Base-by-base conservation (phyloP, 2,113 vertebrate species). In the Stegastes partitus region DNA sequence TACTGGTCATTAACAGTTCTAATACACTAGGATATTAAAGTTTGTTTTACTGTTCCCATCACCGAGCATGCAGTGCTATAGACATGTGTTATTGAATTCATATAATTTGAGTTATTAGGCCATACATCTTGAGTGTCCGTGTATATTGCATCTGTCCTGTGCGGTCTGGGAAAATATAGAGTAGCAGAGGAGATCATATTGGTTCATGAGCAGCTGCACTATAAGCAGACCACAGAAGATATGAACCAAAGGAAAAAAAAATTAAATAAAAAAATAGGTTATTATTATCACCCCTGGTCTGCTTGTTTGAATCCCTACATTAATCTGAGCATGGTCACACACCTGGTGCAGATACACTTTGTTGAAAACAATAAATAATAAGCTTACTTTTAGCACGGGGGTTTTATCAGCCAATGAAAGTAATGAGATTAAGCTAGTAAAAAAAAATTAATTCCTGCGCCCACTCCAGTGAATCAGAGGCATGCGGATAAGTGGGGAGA, bases 21-120 rank as follows among this genome's bases (percentile, higher is more conserved):
- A 90, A 92, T 87, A 90, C 74, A 90, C 79, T 80, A 65, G 64
- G 91, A 87, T 89, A 92, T 94, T 92, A 90, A 91, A 92, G 88
- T 88, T 89, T 84, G 87, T 85, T 92, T 93, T 90, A 92, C 88
- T 55, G 82, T 85, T 72, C 84, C 83, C 68, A 83, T 92, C 87
- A 89, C 84, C 83, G 75, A 56, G 64, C 67, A 74, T 72, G 81
- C 78, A 76, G 62, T 25, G 21, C 73, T 68, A 77, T 75, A 85
- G 85, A 85, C 87, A 62, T 44, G 61, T 79, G 82, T 85, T 92
- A 92, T 90, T 91, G 88, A 94, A 93, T 91, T 92, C 92, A 86
- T 92, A 85, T 89, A 84, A 87, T 82, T 28, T 68, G 68, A 90
- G 76, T 90, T 92, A 93, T 89, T 87, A 83, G 79, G 83, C 75